Evolutionary conservation across 2,797 vertebrate species (phyloP), one percentile per base, ranked within the genome.

Genomic region (Psittacula echo): DNA sequence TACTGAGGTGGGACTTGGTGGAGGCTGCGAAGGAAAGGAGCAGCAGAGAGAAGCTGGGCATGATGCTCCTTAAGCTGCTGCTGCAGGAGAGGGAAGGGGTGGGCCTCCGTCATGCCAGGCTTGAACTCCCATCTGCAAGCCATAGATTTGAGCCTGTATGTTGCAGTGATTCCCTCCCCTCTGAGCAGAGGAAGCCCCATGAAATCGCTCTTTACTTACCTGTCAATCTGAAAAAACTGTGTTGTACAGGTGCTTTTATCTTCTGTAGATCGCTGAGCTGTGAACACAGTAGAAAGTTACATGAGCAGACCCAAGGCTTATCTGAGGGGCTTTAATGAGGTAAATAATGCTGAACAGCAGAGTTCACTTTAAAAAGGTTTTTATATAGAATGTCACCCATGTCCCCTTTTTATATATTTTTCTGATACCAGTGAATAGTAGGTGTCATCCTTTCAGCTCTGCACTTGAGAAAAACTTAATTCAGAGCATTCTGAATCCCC

Each of bases 301-400:
- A 24, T 71, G 73, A 93, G 30, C 53, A 83, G 62, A 39, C n/a
- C 11, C 56, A 48, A 1, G 45, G 67, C 67, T 76, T 78, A 5
- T 73, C 17, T 13, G 11, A 68, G 32, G 44, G 22, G 19, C 24
- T 87, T 80, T 45, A 87, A 83, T 75, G 32, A 88, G 87, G 34
- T 70, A 91, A 94, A 93, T 81, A 94, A 75, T 53, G 56, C 47
- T 86, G 44, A 91, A 79, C 64, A 74, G 50, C 56, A 64, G 72
- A 89, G 72, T 67, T 93, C 61, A 65, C 78, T 80, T 87, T n/a
- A 1, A 21, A 62, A 75, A 80, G 37, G 7, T 44, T 92, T 93
- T 91, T 90, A 7, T 78, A 41, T 27, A 45, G 47, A 84, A 76
- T 77, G n/a, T 77, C 74, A 58, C 56, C n/a, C 26, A 32, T 92